These are phyloP conservation scores for Gryon sp. DNA, from an alignment of 1,140 invertebrate genomes.

Conservation along the genomic window DNA sequence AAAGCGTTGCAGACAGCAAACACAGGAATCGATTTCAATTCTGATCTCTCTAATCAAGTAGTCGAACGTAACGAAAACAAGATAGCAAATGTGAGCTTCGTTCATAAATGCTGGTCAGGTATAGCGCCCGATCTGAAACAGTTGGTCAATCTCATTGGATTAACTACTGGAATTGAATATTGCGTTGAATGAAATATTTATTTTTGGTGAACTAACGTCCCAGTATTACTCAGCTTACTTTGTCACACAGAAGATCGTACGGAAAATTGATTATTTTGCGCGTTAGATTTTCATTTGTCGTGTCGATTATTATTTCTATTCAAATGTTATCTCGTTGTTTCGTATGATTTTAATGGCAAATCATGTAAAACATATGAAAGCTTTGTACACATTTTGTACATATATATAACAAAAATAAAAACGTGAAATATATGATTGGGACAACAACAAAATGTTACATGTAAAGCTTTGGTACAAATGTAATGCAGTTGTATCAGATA, in stretches of 20 bases:
- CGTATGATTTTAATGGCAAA: background rate
- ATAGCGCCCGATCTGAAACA: conserved; percentile 56
- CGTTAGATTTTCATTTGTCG: conserved; percentile 10
- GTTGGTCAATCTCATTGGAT: conserved; percentile 65
- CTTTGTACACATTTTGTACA: too few relatives aligned
- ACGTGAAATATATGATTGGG: too few relatives aligned
- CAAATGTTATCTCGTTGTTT: conserved; percentile 4
- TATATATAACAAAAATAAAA: too few relatives aligned
- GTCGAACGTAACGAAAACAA: conserved; percentile 61
- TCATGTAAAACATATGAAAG: background rate
- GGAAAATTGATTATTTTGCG: conserved; percentile 43
- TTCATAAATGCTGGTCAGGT: conserved; percentile 64
- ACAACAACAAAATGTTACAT: too few relatives aligned
- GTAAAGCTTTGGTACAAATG: too few relatives aligned
- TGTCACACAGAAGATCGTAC: conserved; percentile 32
- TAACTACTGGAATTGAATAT: conserved; percentile 63
- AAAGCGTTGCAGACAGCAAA: conserved; percentile 64
- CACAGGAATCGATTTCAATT: conserved; percentile 70
- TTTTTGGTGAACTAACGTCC: conserved; percentile 52
- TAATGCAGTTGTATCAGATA: too few relatives aligned
- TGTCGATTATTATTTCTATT: conserved; percentile 12
- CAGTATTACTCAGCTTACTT: conserved; percentile 34
- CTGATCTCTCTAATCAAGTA: conserved; percentile 71
- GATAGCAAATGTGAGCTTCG: conserved; percentile 48
- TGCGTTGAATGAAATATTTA: conserved; percentile 60